Base-by-base conservation (phyloP, 92 coral and sea anemone genomes). In the Heliopora coerulea region DNA sequence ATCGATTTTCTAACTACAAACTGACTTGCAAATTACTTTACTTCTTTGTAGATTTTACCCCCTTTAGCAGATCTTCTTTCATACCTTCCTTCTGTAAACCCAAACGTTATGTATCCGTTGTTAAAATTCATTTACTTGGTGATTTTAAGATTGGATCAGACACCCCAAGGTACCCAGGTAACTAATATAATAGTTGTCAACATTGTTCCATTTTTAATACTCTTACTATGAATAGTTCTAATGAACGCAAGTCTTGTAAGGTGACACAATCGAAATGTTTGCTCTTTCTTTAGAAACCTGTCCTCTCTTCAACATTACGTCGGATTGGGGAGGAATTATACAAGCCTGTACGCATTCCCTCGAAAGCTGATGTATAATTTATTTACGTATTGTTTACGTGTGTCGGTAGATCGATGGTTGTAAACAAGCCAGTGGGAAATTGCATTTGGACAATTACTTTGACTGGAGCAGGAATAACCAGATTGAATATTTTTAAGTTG, bases 121-220 rank as follows among this genome's bases (percentile, higher is more conserved):
- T 70, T 93, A 76, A 96, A 89, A 84, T 93, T 93, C 32, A 89
- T 96, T 3, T 89, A 93, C 87, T 93, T 93, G 86, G 86, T 88
- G 54, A 82, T 93, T 49, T 84, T 89, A 59, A 89, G 77, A 76
- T 89, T 93, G 86, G 98, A 93, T 52, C 91, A 89, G 60, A 87
- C 96, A 42, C 81, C 88, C 21, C 87, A 89, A 21, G 96, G 89
- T 1, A 85, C 96, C 10, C 96, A 93, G 98, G 98, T 93, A 78
- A 63, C 49, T 27, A 27, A 31, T 31, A 42, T 14, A 29, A 0
- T 65, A 20, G 1, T 26, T 26, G 52, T 39, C 18, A 37, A 12
- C 12, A 12, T 37, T 37, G n/a, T n/a, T n/a, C n/a, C n/a, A n/a
- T n/a, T n/a, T n/a, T n/a, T n/a, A n/a, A n/a, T n/a, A n/a, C n/a